Base-by-base conservation (phyloP, 2,888 invertebrate genomes). In the Diaperis boleti region DNA sequence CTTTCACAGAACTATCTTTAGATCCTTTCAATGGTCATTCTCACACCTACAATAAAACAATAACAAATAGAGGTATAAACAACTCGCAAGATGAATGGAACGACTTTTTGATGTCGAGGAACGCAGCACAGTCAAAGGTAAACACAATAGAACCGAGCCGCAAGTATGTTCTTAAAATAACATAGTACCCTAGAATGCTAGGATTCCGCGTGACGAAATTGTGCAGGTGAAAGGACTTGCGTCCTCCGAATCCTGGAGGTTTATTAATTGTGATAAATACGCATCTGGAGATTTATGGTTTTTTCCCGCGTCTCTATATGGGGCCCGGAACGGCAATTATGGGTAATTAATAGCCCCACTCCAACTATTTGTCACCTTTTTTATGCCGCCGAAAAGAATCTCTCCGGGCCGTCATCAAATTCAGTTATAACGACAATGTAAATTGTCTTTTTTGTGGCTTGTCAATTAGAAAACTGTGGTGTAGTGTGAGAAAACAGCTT, bases 261-360 rank as follows among this genome's bases (percentile, higher is more conserved):
- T 39, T 39, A 15, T 39, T 42, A 42, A 42, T 42, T 42, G 41
- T 20, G 41, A 17, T 20, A 17, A 18, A 42, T 18, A 10, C 18
- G 3, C 41, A 17, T 20, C 41, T 8, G n/a, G 35, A 52, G 52
- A 52, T 52, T 52, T 37, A 52, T n/a, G 8, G 20, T 37, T 52
- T 26, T 52, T 37, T 52, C 35, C 15, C 26, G 13, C 10, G 14
- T n/a, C 17, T 11, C 18, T 20, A 18, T 45, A 26, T 45, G 45
- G 45, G 3, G 39, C 39, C 39, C 39, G 52, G 10, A 18, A 26
- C 39, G 39, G 22, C 52, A n/a, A 52, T 52, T 39, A 22, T 17
- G 52, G 31, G 49, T 39, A 52, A 52, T 52, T 52, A 52, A 52
- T 52, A 15, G 52, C 37, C 39, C 22, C 50, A 35, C 39, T 52